Percentiles rank a stretch among this genome's conserved stretches.
phyloP scores from a whole-genome alignment of 1,140 invertebrate genomes.

The Pachyrhynchus sulphureomaculatus region DNA sequence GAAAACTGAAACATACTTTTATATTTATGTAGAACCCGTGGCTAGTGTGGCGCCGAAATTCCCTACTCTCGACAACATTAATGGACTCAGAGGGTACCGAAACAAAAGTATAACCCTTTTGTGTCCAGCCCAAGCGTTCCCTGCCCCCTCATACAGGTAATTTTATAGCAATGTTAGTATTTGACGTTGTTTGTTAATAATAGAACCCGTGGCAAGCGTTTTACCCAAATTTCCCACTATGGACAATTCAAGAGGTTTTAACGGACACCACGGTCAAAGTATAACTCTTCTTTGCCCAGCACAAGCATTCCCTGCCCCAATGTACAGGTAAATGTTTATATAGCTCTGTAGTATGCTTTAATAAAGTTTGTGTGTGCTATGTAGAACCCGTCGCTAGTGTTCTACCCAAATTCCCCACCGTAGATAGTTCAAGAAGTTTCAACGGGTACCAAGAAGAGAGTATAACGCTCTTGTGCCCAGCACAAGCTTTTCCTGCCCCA shows the following conservation, averaged over 20 bases:
- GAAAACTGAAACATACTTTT: too few relatives aligned
- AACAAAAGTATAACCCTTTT: constrained; percentile 51
- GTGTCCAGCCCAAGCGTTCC: constrained; percentile 67
- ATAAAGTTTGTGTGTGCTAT: too few relatives aligned
- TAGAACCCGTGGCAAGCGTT: constrained; percentile 72
- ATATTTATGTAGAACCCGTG: constrained; percentile 62
- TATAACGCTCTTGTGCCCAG: constrained; percentile 61
- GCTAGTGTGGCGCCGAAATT: constrained; percentile 65
- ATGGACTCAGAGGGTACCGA: constrained; percentile 51
- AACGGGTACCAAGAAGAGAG: constrained; percentile 42
- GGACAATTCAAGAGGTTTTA: constrained; percentile 49
- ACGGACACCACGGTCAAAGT: constrained; percentile 23
- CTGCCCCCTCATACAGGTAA: constrained; percentile 67
- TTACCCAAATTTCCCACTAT: constrained; percentile 66
- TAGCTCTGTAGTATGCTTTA: constrained; percentile 38
- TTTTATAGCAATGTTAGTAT: constrained; percentile 52
- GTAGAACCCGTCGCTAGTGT: constrained; percentile 60
- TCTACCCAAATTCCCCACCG: constrained; percentile 57
- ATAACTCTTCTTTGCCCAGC: constrained; percentile 60
- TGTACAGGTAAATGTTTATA: constrained; percentile 56
- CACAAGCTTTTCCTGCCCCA: constrained; percentile 64
- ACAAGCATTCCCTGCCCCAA: constrained; percentile 67
- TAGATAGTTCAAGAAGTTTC: constrained; percentile 47
- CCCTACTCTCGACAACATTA: constrained; percentile 62
- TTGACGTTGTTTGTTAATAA: constrained; percentile 55